These are phyloP conservation scores for Potorous gilbertii DNA, from an alignment of 2,797 vertebrate genomes.

Conservation along the genomic window DNA sequence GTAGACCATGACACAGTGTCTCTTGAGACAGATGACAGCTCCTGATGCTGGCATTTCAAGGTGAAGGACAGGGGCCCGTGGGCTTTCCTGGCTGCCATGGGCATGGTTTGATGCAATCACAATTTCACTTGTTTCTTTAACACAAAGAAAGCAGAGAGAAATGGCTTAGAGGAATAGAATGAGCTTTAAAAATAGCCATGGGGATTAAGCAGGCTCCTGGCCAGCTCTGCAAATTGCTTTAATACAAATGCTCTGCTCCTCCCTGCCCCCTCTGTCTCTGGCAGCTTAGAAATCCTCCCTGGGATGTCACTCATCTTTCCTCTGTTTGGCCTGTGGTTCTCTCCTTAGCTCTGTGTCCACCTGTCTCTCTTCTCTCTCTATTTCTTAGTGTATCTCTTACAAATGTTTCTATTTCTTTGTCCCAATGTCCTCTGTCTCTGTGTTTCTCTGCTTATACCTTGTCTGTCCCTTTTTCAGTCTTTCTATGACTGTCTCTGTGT, in stretches of 20 bases:
- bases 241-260: background rate
- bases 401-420: background rate
- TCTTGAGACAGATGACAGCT: background rate
- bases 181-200: background rate
- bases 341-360: background rate
- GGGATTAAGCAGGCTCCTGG: background rate
- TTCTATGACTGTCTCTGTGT: accelerated
- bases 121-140: background rate
- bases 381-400: background rate
- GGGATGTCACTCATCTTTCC: background rate
- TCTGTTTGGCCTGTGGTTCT: background rate
- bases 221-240: conserved; percentile 31
- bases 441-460: background rate
- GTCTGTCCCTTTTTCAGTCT: background rate
- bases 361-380: background rate
- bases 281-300: background rate
- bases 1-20: background rate
- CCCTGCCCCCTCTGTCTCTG: background rate
- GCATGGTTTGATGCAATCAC: background rate
- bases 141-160: background rate
- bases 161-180: background rate
- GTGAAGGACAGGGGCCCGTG: background rate
- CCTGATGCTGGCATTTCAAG: background rate
- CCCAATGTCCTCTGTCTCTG: background rate
- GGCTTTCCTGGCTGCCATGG: background rate